phyloP scores from a whole-genome alignment of 1,140 invertebrate genomes.

The Aphaenogaster floridana region DNA sequence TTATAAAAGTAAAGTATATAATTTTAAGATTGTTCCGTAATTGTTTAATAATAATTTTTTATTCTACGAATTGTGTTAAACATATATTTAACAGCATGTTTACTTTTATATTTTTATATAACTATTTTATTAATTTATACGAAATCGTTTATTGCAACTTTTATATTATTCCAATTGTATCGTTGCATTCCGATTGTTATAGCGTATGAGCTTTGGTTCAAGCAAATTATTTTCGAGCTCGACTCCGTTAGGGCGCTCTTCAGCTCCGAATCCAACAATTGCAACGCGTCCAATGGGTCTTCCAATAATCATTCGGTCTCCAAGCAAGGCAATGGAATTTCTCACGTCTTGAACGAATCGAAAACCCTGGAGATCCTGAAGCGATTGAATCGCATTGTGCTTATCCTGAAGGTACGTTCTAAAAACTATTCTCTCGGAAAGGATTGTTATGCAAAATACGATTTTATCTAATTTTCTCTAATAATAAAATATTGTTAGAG shows the following conservation, averaged over 20 bases:
- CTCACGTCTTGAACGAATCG: slow-evolving; percentile 93
- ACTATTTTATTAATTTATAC: slow-evolving; percentile 2
- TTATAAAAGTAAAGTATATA: neutral
- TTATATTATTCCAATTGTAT: neutral
- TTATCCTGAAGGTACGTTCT: slow-evolving; percentile 96
- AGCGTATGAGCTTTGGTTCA: slow-evolving; percentile 99
- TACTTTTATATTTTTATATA: neutral
- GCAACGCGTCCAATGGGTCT: slow-evolving; percentile 56
- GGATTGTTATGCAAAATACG: neutral
- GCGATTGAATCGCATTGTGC: slow-evolving; percentile 95
- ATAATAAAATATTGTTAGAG: neutral
- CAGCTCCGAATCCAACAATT: slow-evolving; percentile 85
- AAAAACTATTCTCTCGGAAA: neutral
- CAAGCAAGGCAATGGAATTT: slow-evolving; percentile 59
- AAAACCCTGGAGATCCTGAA: slow-evolving; percentile 97
- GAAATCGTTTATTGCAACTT: neutral
- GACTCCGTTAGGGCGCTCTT: slow-evolving; percentile 96
- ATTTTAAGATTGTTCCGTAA: neutral
- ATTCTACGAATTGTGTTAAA: neutral
- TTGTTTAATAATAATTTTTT: neutral
- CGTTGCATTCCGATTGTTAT: slow-evolving; percentile 59
- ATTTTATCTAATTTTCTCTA: neutral
- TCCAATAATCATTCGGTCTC: slow-evolving; percentile 51
- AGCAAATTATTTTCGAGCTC: slow-evolving; percentile 99
- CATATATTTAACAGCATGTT: neutral